Evolutionary conservation across 2,113 vertebrate species (phyloP).

Genomic region (Irena cyanogastra): DNA sequence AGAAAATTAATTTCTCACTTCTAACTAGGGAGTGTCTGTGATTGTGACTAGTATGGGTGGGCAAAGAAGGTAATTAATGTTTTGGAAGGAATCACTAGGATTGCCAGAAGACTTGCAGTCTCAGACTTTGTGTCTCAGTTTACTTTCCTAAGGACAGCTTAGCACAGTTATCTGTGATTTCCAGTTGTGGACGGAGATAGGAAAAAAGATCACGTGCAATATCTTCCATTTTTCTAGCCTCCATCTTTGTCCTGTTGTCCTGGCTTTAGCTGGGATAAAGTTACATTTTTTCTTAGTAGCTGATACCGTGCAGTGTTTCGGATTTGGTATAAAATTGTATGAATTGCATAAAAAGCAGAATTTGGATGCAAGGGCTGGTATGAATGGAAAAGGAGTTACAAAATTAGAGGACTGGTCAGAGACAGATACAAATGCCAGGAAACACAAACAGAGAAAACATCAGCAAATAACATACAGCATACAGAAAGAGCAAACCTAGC

Average conservation of each 20-base stretch:
- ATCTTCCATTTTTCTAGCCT: background rate
- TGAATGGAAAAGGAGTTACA: background rate
- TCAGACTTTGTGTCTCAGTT: background rate
- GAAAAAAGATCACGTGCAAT: background rate
- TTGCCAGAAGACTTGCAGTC: background rate
- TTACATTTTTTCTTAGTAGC: background rate
- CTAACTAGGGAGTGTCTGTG: background rate
- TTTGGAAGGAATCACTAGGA: background rate
- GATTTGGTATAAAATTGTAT: background rate
- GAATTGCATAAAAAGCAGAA: background rate
- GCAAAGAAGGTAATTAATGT: background rate
- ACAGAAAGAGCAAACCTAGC: background rate
- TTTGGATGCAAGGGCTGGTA: background rate
- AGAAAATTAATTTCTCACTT: conserved; percentile 5
- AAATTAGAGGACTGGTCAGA: background rate
- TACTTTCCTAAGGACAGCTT: background rate
- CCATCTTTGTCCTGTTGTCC: background rate
- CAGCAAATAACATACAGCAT: background rate
- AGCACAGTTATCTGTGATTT: background rate
- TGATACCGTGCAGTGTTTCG: background rate
- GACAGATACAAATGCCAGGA: background rate
- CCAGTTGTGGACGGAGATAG: background rate
- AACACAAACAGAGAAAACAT: background rate
- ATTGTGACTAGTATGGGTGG: background rate
- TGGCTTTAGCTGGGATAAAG: background rate